Percentiles rank a stretch among this genome's conserved stretches.
Conservation (phyloP, 2,888 invertebrate species). For the Caenorhabditis wallacei region DNA sequence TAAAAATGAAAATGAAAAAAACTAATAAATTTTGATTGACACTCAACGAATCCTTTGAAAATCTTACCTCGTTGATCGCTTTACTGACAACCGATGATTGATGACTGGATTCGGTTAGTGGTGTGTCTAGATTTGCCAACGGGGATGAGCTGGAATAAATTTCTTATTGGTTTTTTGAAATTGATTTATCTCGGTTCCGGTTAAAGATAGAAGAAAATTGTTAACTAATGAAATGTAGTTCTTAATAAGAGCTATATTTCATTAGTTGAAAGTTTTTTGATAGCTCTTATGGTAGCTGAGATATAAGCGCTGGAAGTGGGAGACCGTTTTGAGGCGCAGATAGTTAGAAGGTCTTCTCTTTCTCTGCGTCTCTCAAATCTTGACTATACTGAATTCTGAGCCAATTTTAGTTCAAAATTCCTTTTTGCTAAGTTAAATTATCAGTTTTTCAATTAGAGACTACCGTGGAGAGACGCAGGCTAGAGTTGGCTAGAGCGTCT, state of each 20-base stretch:
- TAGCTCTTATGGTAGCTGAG: background rate
- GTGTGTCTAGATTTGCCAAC: slow-evolving; percentile 50
- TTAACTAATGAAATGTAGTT: too few relatives aligned
- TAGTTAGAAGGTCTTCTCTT: too few relatives aligned
- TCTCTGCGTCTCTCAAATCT: too few relatives aligned
- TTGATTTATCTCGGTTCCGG: too few relatives aligned
- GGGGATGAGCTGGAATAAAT: slow-evolving; percentile 54
- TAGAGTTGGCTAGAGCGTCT: background rate
- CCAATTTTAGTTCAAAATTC: too few relatives aligned
- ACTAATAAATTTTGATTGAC: slow-evolving; percentile 8
- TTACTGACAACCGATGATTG: slow-evolving; percentile 66
- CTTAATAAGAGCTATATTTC: too few relatives aligned
- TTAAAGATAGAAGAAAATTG: background rate
- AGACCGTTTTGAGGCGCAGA: too few relatives aligned
- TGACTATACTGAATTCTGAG: too few relatives aligned
- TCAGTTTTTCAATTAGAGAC: too few relatives aligned
- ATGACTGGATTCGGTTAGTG: slow-evolving; percentile 61
- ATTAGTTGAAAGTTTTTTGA: background rate
- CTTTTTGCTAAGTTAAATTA: too few relatives aligned
- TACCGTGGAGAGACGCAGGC: too few relatives aligned
- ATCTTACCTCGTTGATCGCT: slow-evolving; percentile 59
- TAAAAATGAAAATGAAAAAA: too few relatives aligned
- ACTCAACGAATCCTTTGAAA: background rate
- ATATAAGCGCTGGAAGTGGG: background rate
- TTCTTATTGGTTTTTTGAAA: background rate